Base-by-base conservation (phyloP, 2,113 vertebrate species). In the Scomber scombrus region DNA sequence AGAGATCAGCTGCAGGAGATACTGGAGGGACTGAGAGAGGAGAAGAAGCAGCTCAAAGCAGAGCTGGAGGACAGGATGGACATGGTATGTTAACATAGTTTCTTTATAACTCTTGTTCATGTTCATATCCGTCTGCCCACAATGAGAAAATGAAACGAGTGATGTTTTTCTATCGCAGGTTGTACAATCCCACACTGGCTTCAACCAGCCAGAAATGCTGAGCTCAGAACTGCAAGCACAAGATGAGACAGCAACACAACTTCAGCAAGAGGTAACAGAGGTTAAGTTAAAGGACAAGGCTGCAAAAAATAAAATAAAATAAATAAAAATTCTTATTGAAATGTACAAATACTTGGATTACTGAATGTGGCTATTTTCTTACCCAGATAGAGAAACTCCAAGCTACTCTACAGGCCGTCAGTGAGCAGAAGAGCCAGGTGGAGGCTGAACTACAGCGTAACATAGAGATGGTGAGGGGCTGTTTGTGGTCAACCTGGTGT, bases 11-110 rank as follows among this genome's bases (percentile, higher is more conserved):
- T 89, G 46, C 81, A 72, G 66, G 81, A 87, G 73, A 55, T 21
- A 0, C 77, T 92, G 68, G 72, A 91, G 55, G 70, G 5, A 1
- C 66, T 86, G 50, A 71, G 58, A 11, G 63, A 64, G 63, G 88
- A 94, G 71, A 91, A 73, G 29, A 21, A 21, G 49, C 81, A 87
- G 66, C 78, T 91, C 47, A 56, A 0, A 3, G 72, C 21, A 3
- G 52, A 92, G 23, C 74, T 89, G 70, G 86, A 93, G 56, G 80
- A 87, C 3, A 73, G 11, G 5, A 68, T 76, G 56, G 84, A 75
- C 15, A 63, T 11, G 52, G 72, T 80, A 18, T 0, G 19, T 26
- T 40, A 2, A 56, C 9, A 34, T 11, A 3, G 5, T 4, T 2
- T 19, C 5, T 68, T 12, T 0, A 3, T 3, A 31, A 34, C 56